These are phyloP conservation scores for Drosophila ohnishii DNA, from an alignment of 1,140 invertebrate genomes.

Conservation along the genomic window DNA sequence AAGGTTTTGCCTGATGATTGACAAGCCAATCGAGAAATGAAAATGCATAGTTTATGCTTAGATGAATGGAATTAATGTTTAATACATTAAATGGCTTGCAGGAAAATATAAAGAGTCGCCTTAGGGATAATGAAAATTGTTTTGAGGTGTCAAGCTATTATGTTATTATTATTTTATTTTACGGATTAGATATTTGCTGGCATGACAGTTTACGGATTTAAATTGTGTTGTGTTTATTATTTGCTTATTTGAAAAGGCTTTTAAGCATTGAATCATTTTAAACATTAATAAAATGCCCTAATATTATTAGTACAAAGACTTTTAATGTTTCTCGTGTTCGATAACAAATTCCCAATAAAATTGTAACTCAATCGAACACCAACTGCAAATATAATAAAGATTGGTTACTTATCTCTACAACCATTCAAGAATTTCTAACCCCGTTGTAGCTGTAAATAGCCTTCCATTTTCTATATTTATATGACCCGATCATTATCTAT, in stretches of 20 bases:
- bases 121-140: not conserved
- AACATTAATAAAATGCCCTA: not conserved
- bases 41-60: not conserved
- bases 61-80: constrained; percentile 16
- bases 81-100: not conserved
- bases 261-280: not conserved
- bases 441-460: not conserved
- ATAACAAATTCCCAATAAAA: not conserved
- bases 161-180: constrained; percentile 16
- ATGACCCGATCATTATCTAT: constrained; percentile 26
- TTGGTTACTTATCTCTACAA: not conserved
- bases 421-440: not conserved
- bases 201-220: no score
- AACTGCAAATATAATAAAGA: not conserved
- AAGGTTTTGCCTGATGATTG: constrained; percentile 7
- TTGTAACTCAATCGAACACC: not conserved
- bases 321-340: not conserved
- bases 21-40: constrained; percentile 10
- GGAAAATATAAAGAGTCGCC: not conserved
- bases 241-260: no score
- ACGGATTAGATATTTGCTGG: not conserved
- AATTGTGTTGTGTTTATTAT: not conserved
- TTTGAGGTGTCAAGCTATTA: constrained; percentile 14
- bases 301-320: not conserved
- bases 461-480: constrained; percentile 14